Conservation (phyloP, 2,797 vertebrate genomes). For the Meriones psammophilus region DNA sequence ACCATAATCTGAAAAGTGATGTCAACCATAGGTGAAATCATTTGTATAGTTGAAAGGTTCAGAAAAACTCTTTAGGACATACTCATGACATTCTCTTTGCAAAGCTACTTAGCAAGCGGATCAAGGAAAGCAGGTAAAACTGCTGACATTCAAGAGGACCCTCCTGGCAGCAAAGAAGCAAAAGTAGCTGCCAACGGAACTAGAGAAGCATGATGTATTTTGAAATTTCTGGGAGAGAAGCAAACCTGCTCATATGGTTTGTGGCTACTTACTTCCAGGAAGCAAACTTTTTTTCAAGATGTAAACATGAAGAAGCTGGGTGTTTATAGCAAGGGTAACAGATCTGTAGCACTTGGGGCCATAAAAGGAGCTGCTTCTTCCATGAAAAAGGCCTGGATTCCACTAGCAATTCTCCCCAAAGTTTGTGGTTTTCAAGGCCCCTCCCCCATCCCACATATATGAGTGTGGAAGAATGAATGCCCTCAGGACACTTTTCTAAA, state of each 20-base stretch:
- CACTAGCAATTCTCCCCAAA: neutral
- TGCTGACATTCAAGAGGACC: neutral
- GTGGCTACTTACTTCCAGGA: neutral
- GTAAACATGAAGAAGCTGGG: neutral
- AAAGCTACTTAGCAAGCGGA: neutral
- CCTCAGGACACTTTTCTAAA: neutral
- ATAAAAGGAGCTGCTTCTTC: constrained; percentile 2
- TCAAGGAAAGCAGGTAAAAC: constrained; percentile 15
- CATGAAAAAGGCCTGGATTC: neutral
- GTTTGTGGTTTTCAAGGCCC: neutral
- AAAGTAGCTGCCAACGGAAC: neutral
- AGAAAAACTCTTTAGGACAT: constrained; percentile 20
- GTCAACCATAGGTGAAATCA: neutral
- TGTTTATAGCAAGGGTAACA: neutral
- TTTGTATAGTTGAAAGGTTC: neutral
- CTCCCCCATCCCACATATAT: neutral
- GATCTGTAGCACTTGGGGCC: neutral
- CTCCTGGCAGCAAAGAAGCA: neutral
- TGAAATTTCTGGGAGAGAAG: constrained; percentile 15
- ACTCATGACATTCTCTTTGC: neutral
- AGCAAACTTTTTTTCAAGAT: constrained; percentile 46
- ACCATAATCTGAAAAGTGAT: constrained; percentile 7
- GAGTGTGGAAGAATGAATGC: neutral
- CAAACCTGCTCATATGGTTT: neutral
- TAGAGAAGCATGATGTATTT: neutral